Evolutionary conservation across 2,797 vertebrate species (phyloP), one percentile per base, ranked within the genome.

Genomic region (Xiphorhynchus erythropygius): DNA sequence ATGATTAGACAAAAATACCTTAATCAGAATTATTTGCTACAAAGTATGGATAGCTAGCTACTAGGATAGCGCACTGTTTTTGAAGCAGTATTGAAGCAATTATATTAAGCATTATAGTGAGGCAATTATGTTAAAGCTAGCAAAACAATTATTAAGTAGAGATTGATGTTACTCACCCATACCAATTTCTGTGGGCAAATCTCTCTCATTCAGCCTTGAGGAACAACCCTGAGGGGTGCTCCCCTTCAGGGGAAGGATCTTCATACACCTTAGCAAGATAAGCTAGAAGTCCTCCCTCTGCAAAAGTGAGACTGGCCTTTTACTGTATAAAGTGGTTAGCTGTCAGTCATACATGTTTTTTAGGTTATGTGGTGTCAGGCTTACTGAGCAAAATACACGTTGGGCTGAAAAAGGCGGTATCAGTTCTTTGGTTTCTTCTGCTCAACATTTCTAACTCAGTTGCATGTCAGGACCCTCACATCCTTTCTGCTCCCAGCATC

Each of bases 261-360:
- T 39, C 46, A 39, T 18, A 23, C 13, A 30, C 19, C 11, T 44
- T 49, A 49, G 27, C 13, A 16, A 62, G 4, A n/a, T 42, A 7
- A 0, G 1, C 5, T 25, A 37, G 32, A 47, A 74, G 8, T 21
- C 15, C 18, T 37, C 22, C 4, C 15, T n/a, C 7, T 24, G 18
- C 8, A 59, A 59, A 73, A 74, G 30, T 39, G 7, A 28, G 7
- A 18, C 9, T 24, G 21, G 13, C 4, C 13, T 52, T 33, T 39
- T 37, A 13, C 25, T 18, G 6, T 22, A 59, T 9, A 6, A 57
- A 44, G 1, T 24, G 16, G 39, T 30, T 12, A 2, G 27, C 33
- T 57, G 33, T 22, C 0, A 44, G 24, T 59, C 65, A 33, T 52
- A 59, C 24, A 10, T 23, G 7, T 52, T 50, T 46, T 73, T 87